Base-by-base conservation (phyloP, 1,140 invertebrate genomes). In the Meloidogyne exigua region DNA sequence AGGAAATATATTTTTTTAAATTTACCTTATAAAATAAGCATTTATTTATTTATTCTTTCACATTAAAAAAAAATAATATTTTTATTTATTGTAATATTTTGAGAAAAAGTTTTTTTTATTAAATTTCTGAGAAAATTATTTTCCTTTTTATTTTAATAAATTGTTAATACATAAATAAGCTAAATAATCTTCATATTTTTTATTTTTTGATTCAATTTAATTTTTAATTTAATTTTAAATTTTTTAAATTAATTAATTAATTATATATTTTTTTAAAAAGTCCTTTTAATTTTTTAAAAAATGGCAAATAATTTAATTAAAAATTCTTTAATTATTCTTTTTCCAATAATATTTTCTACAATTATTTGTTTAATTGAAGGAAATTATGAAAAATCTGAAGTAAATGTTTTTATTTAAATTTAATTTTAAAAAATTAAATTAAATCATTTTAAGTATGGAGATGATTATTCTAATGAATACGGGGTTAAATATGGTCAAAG, bases 401-500 rank as follows among this genome's bases (percentile, higher is more conserved):
- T 25, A 42, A 11, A 15, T 7, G 25, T 7, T 15, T 42, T 36
- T 18, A 44, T 26, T 13, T 36, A 26, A 69, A 69, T 26, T 23
- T 49, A 13, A 39, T 36, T 36, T 28, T 42, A 68, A 68, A 42
- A 42, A 25, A 32, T 23, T 10, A 42, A n/a, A n/a, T n/a, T 18
- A 49, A 70, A 18, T 70, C 5, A 3, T 42, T 69, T 69, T 71
- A n/a, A 71, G 69, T 25, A 44, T 42, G 44, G n/a, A 15, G n/a
- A 18, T 62, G 28, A 13, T 32, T 57, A 73, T 57, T 64, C 71
- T 57, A 64, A 32, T 65, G 57, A 65, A 7, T 73, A 73, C 28
- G 57, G 65, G 21, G 32, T 39, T 7, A 65, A 62, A 4, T 64
- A 65, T 32, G 72, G 72, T 3, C 36, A 62, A n/a, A 18, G 21